Evolutionary conservation across 2,888 invertebrate species (phyloP), one percentile per base, ranked within the genome.

Genomic region (Sepiola atlantica): DNA sequence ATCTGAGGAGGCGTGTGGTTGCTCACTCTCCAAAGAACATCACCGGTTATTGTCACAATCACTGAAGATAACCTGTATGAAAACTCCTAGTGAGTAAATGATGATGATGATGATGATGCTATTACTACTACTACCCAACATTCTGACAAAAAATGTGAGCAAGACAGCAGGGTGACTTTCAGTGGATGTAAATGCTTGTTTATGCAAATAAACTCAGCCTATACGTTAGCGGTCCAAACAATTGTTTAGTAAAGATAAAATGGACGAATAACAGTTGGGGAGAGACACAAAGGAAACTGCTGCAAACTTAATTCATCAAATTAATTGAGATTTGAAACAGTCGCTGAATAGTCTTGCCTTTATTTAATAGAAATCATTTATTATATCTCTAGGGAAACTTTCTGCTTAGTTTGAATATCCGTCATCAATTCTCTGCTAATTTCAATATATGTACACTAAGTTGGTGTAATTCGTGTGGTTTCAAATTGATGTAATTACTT

Each of bases 291-390:
- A 77, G n/a, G 16, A 32, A n/a, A 77, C n/a, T 77, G 12, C 14
- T 77, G 14, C 16, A 32, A n/a, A n/a, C 32, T 77, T 77, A n/a
- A 77, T 77, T 77, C 18, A 18, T 32, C n/a, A n/a, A 77, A 77
- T 77, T 77, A 77, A n/a, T n/a, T n/a, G 77, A n/a, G n/a, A 77
- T 77, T n/a, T 77, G 77, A 77, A 77, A 77, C 77, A 77, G n/a
- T n/a, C 32, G 77, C 14, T 77, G 77, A 77, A 77, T 77, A 32
- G 3, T 32, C 10, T 32, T 28, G 2, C 45, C 45, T 45, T 45
- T 45, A 45, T 45, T 45, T 4, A 45, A 45, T 8, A 4, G 45
- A 45, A 45, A 4, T 45, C 45, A 45, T 45, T 2, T 4, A 45
- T 45, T 45, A 45, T 45, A 4, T 45, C 45, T 61, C 28, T 1